Evolutionary conservation across 2,113 vertebrate species (phyloP).

Genomic region (Hypanus sabinus): DNA sequence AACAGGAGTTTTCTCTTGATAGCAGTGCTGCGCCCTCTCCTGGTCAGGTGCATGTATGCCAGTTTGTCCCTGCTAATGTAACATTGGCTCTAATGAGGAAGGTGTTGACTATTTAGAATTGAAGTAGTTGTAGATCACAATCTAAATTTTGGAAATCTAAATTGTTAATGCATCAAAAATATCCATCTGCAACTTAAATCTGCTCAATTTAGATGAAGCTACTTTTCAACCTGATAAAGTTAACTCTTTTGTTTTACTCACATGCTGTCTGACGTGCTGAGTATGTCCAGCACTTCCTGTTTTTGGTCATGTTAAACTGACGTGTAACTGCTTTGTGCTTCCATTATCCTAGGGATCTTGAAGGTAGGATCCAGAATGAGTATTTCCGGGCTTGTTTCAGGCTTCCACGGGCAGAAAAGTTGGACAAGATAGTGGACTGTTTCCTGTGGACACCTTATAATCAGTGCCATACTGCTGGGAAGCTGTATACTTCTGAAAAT

Average conservation of each 20-base stretch:
- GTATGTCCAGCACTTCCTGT: rapidly evolving
- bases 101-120: neutral
- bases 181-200: too few species aligned
- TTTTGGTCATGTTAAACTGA: neutral
- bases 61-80: neutral
- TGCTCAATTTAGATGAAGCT: too few species aligned
- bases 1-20: neutral
- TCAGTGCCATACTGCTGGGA: constrained; percentile 79
- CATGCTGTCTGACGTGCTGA: too few species aligned
- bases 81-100: neutral
- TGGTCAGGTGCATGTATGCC: neutral
- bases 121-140: neutral
- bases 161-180: too few species aligned
- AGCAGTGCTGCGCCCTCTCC: neutral
- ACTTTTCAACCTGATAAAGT: too few species aligned
- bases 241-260: too few species aligned
- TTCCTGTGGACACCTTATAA: constrained; percentile 86
- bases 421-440: constrained; percentile 70
- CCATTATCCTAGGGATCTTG: constrained; percentile 67
- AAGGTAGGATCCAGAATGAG: constrained; percentile 78
- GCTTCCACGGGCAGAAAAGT: constrained; percentile 70
- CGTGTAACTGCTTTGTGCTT: neutral
- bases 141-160: neutral
- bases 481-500: constrained; percentile 75
- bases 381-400: constrained; percentile 87